Conservation (phyloP, 2,888 invertebrate genomes). For the Drosophila helvetica region DNA sequence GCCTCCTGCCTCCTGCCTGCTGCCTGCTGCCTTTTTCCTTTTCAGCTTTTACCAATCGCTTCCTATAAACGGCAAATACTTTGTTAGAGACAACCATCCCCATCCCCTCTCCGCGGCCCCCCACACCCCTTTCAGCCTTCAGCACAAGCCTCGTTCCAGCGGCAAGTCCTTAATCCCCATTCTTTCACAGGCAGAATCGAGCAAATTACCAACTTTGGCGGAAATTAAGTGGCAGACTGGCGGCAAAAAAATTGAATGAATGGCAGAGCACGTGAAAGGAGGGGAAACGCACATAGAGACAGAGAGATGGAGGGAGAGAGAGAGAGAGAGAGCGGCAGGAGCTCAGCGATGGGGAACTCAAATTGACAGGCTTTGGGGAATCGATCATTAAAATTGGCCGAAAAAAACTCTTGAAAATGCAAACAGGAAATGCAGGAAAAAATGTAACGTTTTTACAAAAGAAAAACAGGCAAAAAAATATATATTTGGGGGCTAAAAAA, state of each 20-base stretch:
- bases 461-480: background rate
- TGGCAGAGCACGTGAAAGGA: slow-evolving; percentile 13
- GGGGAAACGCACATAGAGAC: slow-evolving; percentile 4
- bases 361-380: slow-evolving; percentile 17
- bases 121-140: background rate
- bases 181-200: slow-evolving; percentile 41
- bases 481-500: too few relatives aligned
- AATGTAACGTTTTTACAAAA: background rate
- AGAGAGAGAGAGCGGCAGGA: background rate
- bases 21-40: slow-evolving; percentile 13
- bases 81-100: slow-evolving; percentile 37
- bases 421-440: background rate
- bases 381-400: slow-evolving; percentile 15
- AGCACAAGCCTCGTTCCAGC: slow-evolving; percentile 1
- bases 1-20: background rate
- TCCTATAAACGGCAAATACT: slow-evolving; percentile 43
- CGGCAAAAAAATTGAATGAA: slow-evolving; percentile 61
- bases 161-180: slow-evolving; percentile 40
- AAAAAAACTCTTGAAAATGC: background rate
- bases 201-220: slow-evolving; percentile 73
- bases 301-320: too few relatives aligned
- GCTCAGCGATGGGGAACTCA: background rate
- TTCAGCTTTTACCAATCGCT: slow-evolving; percentile 36
- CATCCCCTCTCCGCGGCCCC: background rate
- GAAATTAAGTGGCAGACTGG: slow-evolving; percentile 71